Conservation (phyloP, 2,888 invertebrate genomes). For the Tromatobia lineatoria region DNA sequence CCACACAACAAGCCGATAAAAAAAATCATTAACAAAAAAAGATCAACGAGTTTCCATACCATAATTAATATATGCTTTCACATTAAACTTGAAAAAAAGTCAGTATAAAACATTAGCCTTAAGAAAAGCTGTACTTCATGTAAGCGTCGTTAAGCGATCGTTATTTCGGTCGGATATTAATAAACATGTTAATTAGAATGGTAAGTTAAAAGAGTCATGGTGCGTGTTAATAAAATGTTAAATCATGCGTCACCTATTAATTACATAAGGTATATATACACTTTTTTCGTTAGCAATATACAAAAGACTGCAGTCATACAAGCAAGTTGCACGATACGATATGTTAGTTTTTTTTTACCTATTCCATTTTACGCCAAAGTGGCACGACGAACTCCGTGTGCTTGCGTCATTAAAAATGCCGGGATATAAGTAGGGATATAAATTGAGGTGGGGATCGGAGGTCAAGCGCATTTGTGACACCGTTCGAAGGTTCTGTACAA, state of each 20-base stretch:
- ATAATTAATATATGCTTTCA: background rate
- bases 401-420: constrained; percentile 44
- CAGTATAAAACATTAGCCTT: background rate
- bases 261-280: constrained; percentile 9
- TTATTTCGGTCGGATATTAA: constrained; percentile 25
- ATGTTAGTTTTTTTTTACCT: constrained; percentile 34
- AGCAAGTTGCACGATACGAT: constrained; percentile 33
- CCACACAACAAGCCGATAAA: background rate
- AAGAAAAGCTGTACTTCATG: background rate
- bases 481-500: constrained; percentile 22
- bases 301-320: constrained; percentile 12
- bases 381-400: constrained; percentile 43
- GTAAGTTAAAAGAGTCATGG: constrained; percentile 1
- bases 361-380: constrained; percentile 15
- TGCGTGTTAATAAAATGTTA: constrained; percentile 48
- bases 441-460: constrained; percentile 42
- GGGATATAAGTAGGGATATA: constrained; percentile 36
- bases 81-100: background rate
- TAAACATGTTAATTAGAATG: constrained; percentile 1
- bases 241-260: constrained; percentile 39
- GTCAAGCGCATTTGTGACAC: constrained; percentile 39
- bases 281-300: constrained; percentile 13
- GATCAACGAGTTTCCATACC: background rate
- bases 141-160: background rate
- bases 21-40: background rate